Base-by-base conservation (phyloP, 1,140 invertebrate species). In the Drosophila triauraria region DNA sequence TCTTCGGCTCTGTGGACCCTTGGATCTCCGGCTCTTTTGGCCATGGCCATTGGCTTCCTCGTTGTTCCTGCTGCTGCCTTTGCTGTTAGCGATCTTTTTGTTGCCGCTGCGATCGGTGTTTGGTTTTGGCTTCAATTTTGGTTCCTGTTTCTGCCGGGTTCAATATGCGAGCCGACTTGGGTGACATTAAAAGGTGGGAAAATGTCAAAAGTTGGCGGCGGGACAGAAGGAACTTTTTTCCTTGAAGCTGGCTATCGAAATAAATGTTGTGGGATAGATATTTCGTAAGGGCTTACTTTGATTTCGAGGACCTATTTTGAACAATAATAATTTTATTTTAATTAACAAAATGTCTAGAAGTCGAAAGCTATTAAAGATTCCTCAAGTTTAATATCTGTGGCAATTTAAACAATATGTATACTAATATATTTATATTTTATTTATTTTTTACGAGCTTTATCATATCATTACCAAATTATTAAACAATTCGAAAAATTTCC, bases 111-210 rank as follows among this genome's bases (percentile, higher is more conserved):
- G 51, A 72, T 71, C 53, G 38, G 25, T 61, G 63, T 48, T 58
- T 67, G 63, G 38, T 57, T 27, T 30, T 42, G 35, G 23, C 23
- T 59, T 67, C 23, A 32, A 59, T 57, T 64, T 67, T 46, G 56
- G 63, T 57, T 64, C 51, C 61, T 56, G 61, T 17, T 70, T 44
- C 50, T 35, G 23, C 35, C 57, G 10, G 42, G 25, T 17, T 69
- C 68, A 40, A 44, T 46, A 53, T 54, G 43, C 64, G 50, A 44
- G n/a, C 32, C 20, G 43, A 48, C 32, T 64, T 23, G 44, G 75
- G 70, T 86, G 82, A 86, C 83, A 87, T 82, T 86, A 86, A 91
- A 86, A 86, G 87, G 72, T 91, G 87, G 86, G 87, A 91, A 91
- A 91, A 78, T 91, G 77, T 86, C 82, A 86, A 67, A 76, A 80